phyloP scores from a whole-genome alignment of 2,113 vertebrate species.

The Hippoglossus stenolepis region DNA sequence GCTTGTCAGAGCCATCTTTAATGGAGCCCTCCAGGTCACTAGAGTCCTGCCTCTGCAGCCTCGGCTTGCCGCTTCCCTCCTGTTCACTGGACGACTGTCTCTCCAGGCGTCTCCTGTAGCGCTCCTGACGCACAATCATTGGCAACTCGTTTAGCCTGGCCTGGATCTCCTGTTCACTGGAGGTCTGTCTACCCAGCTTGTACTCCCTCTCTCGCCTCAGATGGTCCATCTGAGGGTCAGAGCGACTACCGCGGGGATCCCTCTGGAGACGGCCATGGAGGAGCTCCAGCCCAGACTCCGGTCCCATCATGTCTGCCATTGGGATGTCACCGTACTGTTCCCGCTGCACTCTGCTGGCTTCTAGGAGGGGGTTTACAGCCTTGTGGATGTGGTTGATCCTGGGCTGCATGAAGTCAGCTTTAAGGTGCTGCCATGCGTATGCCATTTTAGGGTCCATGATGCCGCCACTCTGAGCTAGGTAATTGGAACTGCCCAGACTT shows the following conservation, averaged over 20 bases:
- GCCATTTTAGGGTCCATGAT: conserved; percentile 86
- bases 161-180: conserved; percentile 86
- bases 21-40: conserved; percentile 88
- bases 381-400: conserved; percentile 89
- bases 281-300: conserved; percentile 81
- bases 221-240: conserved; percentile 86
- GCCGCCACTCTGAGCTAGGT: conserved; percentile 74
- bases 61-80: conserved; percentile 83
- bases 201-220: conserved; percentile 82
- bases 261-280: conserved; percentile 80
- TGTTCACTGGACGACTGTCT: conserved; percentile 85
- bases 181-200: conserved; percentile 83
- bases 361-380: conserved; percentile 78
- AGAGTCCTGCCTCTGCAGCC: conserved; percentile 89
- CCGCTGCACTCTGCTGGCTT: conserved; percentile 74
- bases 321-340: conserved; percentile 78
- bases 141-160: conserved; percentile 84
- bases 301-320: conserved; percentile 75
- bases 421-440: conserved; percentile 90
- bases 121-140: conserved; percentile 84
- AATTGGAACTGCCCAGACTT: conserved; percentile 76
- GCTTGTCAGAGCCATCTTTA: conserved; percentile 83
- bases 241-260: conserved; percentile 83
- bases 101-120: conserved; percentile 83
- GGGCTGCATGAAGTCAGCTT: conserved; percentile 89